Base-by-base conservation (phyloP, 2,113 vertebrate species). In the Anhinga rufa region DNA sequence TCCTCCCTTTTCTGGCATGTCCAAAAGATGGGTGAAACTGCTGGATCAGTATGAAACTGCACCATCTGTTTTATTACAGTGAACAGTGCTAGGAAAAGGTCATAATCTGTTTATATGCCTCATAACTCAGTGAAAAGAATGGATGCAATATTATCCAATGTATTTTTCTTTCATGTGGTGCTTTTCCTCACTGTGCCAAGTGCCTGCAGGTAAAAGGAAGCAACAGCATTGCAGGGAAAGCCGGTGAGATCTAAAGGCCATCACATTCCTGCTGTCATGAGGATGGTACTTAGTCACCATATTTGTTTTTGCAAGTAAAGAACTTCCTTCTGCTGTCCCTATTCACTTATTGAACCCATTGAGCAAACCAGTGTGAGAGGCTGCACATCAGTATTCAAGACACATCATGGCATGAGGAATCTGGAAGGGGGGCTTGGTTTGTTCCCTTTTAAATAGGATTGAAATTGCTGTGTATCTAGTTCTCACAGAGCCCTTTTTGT, bases 351-450 rank as follows among this genome's bases (percentile, higher is more conserved):
- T 89, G 31, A 52, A 51, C 28, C 61, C 52, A 40, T 61, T 72
- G 78, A 94, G 71, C 62, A 69, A 93, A 61, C 17, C 74, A 57
- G 10, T 5, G 1, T 36, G 78, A 90, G 92, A 55, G 58, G 71
- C 58, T 83, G 44, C 81, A n/a, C 92, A 86, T 96, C 84, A 86
- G 87, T 83, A 96, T 93, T 93, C 82, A 74, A 80, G 75, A 69
- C 88, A 91, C 90, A 83, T n/a, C 9, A 3, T n/a, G 48, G 62
- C 2, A 0, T 36, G 75, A 74, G 42, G 51, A 86, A 57, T 92
- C 66, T 82, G 48, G 28, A 82, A 76, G 19, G 8, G 51, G 48
- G 25, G 17, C 74, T 87, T 51, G 34, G 12, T 21, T 91, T 86
- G 38, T 84, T 92, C 26, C 48, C 26, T 79, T 87, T 79, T 72